These are phyloP conservation scores for Heliothis subflexa DNA, from an alignment of 1,140 invertebrate genomes.

Conservation along the genomic window DNA sequence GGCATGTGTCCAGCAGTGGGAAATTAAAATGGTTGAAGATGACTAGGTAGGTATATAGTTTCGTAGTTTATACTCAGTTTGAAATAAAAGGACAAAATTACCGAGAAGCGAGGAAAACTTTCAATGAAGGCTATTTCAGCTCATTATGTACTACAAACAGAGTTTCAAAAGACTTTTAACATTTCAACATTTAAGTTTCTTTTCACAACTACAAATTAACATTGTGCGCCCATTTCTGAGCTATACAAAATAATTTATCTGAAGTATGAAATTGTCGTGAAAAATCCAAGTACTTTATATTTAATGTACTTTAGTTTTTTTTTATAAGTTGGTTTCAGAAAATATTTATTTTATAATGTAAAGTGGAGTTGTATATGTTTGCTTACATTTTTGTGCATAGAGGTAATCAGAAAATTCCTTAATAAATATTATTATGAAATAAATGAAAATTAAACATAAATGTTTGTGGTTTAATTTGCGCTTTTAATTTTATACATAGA, in stretches of 20 bases:
- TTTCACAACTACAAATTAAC: neutral
- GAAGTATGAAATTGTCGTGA: neutral
- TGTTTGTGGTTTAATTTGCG: neutral
- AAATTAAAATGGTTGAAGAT: too few relatives aligned
- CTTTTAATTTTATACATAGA: neutral
- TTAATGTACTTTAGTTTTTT: neutral
- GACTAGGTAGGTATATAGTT: neutral
- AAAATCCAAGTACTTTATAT: conserved; percentile 14
- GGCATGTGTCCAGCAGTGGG: too few relatives aligned
- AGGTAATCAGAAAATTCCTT: neutral
- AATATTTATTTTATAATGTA: conserved; percentile 9
- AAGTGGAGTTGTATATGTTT: conserved; percentile 15
- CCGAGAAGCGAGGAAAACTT: neutral
- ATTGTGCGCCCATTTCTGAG: neutral
- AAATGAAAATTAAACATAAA: neutral
- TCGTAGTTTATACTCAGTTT: neutral
- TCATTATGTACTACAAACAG: conserved; percentile 5
- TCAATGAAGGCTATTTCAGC: neutral
- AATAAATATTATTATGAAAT: conserved; percentile 13
- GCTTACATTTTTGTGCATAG: conserved; percentile 21
- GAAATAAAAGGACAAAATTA: conserved; percentile 13
- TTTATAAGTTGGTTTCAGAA: conserved; percentile 25
- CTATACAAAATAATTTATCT: neutral
- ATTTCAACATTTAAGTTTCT: neutral
- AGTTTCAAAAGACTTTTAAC: neutral